Evolutionary conservation across 2,888 invertebrate genomes (phyloP).

Genomic region (Tuta absoluta): DNA sequence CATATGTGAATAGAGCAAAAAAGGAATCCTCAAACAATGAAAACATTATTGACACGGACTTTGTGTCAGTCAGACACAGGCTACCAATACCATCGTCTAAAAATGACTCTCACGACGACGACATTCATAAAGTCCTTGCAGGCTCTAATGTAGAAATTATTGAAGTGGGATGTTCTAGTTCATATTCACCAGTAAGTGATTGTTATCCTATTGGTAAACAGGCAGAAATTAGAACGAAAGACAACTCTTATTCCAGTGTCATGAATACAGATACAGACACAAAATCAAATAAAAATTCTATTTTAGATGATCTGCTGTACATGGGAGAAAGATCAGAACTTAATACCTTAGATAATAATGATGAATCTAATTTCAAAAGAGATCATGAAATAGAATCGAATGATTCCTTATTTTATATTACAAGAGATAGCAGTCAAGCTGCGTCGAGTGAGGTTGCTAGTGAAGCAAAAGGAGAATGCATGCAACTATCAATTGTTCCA

Average conservation of each 20-base stretch:
- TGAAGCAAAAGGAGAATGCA: conserved; percentile 33
- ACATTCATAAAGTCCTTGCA: not conserved
- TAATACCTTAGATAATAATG: not conserved
- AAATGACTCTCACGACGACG: not conserved
- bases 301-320: not conserved
- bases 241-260: not conserved
- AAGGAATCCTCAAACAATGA: not conserved
- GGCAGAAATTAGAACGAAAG: not conserved
- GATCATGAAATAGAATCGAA: not conserved
- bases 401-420: not conserved
- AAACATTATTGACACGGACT: not conserved
- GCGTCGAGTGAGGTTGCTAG: conserved; percentile 36
- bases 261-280: not conserved
- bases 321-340: not conserved
- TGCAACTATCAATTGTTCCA: not conserved
- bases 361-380: not conserved
- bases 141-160: not conserved
- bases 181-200: not conserved
- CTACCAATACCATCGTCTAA: not conserved
- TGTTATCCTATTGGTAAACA: not conserved
- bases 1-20: not conserved
- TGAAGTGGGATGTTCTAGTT: not conserved
- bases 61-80: not conserved
- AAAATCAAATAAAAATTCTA: not conserved
- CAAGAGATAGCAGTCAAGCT: conserved; percentile 27